These are phyloP conservation scores for Pantherophis guttatus DNA, from an alignment of 2,113 vertebrate genomes.

Conservation along the genomic window DNA sequence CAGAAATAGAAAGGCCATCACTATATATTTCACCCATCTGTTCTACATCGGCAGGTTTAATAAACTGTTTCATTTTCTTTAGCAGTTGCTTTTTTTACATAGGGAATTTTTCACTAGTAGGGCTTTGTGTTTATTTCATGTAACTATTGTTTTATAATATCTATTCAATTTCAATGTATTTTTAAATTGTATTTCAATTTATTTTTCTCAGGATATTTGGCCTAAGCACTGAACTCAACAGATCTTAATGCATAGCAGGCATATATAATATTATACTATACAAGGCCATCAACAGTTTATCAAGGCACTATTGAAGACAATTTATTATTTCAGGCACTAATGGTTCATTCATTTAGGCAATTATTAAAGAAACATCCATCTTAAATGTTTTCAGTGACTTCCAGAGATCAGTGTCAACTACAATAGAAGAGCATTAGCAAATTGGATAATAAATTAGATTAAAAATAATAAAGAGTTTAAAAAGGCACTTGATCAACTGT, in stretches of 20 bases:
- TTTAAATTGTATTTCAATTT: neutral
- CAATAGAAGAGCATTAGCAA: neutral
- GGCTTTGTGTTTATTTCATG: neutral
- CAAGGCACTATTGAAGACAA: neutral
- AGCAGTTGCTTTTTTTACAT: neutral
- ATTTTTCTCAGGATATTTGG: neutral
- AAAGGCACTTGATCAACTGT: neutral
- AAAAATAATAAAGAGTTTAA: neutral
- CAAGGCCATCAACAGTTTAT: neutral
- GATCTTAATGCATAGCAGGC: neutral
- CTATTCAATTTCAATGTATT: neutral
- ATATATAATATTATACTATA: neutral
- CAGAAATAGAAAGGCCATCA: neutral
- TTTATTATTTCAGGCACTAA: neutral
- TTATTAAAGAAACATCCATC: neutral
- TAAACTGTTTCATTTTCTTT: neutral
- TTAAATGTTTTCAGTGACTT: neutral
- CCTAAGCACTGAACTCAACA: neutral
- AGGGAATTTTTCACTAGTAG: neutral
- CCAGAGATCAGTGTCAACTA: neutral
- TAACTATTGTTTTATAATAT: neutral
- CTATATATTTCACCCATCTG: neutral
- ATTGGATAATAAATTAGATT: neutral
- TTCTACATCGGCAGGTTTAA: neutral
- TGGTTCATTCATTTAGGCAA: neutral